These are phyloP conservation scores for Takifugu ocellatus DNA, from an alignment of 2,797 vertebrate genomes.

Conservation along the genomic window DNA sequence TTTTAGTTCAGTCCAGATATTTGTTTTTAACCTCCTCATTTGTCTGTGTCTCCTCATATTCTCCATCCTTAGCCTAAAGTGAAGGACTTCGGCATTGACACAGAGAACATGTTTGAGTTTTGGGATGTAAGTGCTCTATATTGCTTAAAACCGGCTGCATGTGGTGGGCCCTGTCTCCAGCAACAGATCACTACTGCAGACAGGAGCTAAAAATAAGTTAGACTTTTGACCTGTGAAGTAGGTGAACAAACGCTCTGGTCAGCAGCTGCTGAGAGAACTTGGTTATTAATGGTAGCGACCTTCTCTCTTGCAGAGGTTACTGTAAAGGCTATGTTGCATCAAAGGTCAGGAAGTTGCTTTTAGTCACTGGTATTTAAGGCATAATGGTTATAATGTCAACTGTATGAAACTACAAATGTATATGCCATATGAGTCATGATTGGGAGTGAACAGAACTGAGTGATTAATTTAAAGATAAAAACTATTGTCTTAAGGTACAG, in stretches of 20 bases:
- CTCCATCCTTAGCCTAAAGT: constrained; percentile 84
- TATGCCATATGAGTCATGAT: too few relatives aligned
- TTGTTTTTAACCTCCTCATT: constrained; percentile 13
- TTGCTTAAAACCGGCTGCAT: constrained; percentile 13
- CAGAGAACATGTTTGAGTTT: constrained; percentile 96
- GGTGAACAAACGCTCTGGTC: constrained; percentile 44
- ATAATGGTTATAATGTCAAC: constrained; percentile 27
- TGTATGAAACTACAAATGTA: constrained; percentile 27
- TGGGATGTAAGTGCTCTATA: constrained; percentile 91
- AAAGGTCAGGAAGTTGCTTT: constrained; percentile 72
- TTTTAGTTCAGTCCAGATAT: neutral
- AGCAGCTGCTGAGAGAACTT: constrained; percentile 78
- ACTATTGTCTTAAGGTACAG: too few relatives aligned
- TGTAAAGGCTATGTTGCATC: constrained; percentile 52
- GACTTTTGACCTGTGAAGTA: constrained; percentile 77
- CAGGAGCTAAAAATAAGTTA: constrained; percentile 69
- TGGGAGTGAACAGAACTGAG: too few relatives aligned
- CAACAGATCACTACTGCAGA: constrained; percentile 18
- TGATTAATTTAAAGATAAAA: too few relatives aligned
- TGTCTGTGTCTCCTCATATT: constrained; percentile 20
- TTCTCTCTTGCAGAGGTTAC: constrained; percentile 79
- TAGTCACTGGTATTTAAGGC: constrained; percentile 71
- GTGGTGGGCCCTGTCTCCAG: constrained; percentile 9
- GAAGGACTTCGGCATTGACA: constrained; percentile 94
- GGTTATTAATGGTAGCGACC: constrained; percentile 88